A percentile compares a stretch with the other conserved stretches of the same genome.
Conservation (phyloP, 2,888 invertebrate genomes). For the Eilema depressum region DNA sequence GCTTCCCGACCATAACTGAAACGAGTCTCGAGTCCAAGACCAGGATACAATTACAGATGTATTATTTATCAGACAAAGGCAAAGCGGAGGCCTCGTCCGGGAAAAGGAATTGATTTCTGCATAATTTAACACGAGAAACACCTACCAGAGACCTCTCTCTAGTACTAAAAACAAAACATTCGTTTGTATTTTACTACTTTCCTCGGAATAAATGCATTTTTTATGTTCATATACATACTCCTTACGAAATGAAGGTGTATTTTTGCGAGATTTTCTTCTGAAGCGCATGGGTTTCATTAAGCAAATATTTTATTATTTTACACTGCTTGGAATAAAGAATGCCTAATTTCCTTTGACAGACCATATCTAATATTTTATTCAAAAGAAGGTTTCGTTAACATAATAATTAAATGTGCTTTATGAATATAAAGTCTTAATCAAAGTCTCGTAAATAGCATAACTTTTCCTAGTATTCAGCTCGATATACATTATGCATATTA, state of each 20-base stretch:
- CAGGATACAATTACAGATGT: slow-evolving; percentile 82
- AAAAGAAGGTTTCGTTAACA: slow-evolving; percentile 85
- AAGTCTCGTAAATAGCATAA: slow-evolving; percentile 81
- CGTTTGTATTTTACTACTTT: slow-evolving; percentile 82
- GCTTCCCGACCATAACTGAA: slow-evolving; percentile 17
- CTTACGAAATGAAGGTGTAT: slow-evolving; percentile 54
- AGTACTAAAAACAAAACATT: slow-evolving; percentile 84
- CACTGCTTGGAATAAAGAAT: slow-evolving; percentile 68
- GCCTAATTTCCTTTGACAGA: slow-evolving; percentile 81
- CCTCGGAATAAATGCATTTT: slow-evolving; percentile 77
- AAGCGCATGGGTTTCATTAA: slow-evolving; percentile 55
- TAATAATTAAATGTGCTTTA: slow-evolving; percentile 86
- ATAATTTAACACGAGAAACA: slow-evolving; percentile 85
- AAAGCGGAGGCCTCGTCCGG: slow-evolving; percentile 69
- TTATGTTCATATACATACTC: slow-evolving; percentile 63
- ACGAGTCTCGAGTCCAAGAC: slow-evolving; percentile 53
- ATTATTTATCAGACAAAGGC: slow-evolving; percentile 78
- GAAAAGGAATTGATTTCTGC: slow-evolving; percentile 86
- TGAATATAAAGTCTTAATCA: slow-evolving; percentile 84
- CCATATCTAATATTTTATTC: slow-evolving; percentile 83
- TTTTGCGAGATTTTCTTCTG: slow-evolving; percentile 16
- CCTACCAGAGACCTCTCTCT: slow-evolving; percentile 75
- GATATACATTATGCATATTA: slow-evolving; percentile 83
- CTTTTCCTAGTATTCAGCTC: slow-evolving; percentile 80
- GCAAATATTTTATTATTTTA: slow-evolving; percentile 58